A percentile compares a stretch with the other conserved stretches of the same genome.
Conservation (phyloP, 2,888 invertebrate species). For the Allophyes oxyacanthae region DNA sequence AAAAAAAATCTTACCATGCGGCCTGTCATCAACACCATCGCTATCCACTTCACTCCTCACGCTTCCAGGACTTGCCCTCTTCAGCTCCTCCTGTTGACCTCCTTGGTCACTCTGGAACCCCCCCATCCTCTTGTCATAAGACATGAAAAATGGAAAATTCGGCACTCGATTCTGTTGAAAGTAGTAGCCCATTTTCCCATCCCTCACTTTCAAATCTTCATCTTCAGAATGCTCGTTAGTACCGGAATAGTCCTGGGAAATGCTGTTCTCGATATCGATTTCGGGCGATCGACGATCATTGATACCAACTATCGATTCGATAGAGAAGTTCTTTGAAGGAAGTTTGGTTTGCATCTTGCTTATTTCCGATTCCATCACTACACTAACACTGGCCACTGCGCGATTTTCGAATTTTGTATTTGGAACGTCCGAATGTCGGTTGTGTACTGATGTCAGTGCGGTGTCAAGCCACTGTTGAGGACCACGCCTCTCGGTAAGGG, state of each 20-base stretch:
- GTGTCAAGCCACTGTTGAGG: slow-evolving; percentile 53
- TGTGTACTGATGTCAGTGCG: slow-evolving; percentile 68
- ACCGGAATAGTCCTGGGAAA: slow-evolving; percentile 76
- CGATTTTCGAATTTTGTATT: slow-evolving; percentile 60
- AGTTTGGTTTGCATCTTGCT: slow-evolving; percentile 82
- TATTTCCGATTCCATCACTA: slow-evolving; percentile 82
- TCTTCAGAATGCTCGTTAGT: slow-evolving; percentile 77
- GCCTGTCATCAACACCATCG: slow-evolving; percentile 83
- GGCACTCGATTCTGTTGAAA: slow-evolving; percentile 82
- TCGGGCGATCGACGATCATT: slow-evolving; percentile 80
- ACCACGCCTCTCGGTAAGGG: slow-evolving; percentile 70
- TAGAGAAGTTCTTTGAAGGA: slow-evolving; percentile 90
- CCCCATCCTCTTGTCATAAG: slow-evolving; percentile 80
- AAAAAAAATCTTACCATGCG: slow-evolving; percentile 73
- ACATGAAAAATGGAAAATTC: slow-evolving; percentile 86
- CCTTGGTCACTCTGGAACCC: slow-evolving; percentile 68
- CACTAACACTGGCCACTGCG: slow-evolving; percentile 58
- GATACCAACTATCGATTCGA: slow-evolving; percentile 90
- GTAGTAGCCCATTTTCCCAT: slow-evolving; percentile 82
- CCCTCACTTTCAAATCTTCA: slow-evolving; percentile 79
- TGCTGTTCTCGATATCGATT: slow-evolving; percentile 84
- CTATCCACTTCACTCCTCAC: slow-evolving; percentile 84
- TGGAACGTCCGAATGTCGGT: slow-evolving; percentile 69
- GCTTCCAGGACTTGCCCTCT: slow-evolving; percentile 83
- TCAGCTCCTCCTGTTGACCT: slow-evolving; percentile 76